A percentile compares a stretch with the other conserved stretches of the same genome.
Conservation (phyloP, 1,140 invertebrate species). For the Brachionus plicatilis region DNA sequence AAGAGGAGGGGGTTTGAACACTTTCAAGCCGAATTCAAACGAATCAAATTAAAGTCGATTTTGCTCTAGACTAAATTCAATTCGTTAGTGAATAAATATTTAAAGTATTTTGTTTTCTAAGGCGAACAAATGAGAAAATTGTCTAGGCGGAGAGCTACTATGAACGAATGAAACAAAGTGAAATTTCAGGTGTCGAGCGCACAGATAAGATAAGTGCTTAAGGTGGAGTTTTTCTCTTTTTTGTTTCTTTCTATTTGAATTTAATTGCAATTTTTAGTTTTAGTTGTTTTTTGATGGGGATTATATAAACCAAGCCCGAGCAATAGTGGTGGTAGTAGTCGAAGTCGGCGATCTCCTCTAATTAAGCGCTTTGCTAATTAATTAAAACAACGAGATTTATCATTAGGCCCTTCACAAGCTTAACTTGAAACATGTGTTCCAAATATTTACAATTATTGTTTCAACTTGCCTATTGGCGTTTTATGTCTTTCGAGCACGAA, state of each 20-base stretch:
- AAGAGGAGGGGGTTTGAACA: neutral
- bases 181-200: slow-evolving; percentile 14
- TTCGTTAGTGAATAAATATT: neutral
- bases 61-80: neutral
- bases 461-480: slow-evolving; percentile 36
- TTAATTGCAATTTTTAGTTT: neutral
- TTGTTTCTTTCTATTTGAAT: neutral
- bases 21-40: neutral
- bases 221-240: slow-evolving; percentile 5
- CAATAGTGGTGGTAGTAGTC: neutral
- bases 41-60: neutral
- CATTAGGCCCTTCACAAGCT: neutral
- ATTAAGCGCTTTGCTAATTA: slow-evolving; percentile 34
- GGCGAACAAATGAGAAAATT: neutral
- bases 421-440: slow-evolving; percentile 33
- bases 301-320: neutral
- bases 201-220: neutral
- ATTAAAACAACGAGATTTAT: slow-evolving; percentile 15
- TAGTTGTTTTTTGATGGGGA: neutral
- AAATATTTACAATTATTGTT: slow-evolving; percentile 30
- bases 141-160: neutral
- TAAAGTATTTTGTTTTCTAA: neutral
- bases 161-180: neutral
- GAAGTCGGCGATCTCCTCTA: neutral
- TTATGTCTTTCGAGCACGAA: slow-evolving; percentile 24